Evolutionary conservation across 2,888 invertebrate species (phyloP).

Genomic region (Spilosoma lubricipeda): DNA sequence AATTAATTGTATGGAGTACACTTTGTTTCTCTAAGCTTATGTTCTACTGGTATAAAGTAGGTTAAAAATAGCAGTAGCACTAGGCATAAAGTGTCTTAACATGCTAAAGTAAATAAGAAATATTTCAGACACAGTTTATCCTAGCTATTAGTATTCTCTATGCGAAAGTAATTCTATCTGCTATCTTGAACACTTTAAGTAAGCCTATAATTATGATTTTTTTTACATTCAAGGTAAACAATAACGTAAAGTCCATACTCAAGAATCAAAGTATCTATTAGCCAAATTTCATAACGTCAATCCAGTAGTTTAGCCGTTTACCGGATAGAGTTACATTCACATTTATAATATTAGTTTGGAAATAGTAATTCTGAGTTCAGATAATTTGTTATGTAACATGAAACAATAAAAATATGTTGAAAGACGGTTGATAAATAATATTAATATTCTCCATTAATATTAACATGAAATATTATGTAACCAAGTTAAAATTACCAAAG

Average conservation of each 20-base stretch:
- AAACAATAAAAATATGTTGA: not conserved
- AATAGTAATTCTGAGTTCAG: too few species aligned
- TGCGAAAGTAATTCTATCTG: not conserved
- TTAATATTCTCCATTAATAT: constrained; percentile 24
- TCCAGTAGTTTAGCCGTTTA: too few species aligned
- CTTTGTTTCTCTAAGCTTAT: not conserved
- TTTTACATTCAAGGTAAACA: too few species aligned
- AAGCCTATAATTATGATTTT: too few species aligned
- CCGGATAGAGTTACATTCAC: too few species aligned
- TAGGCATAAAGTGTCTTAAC: not conserved
- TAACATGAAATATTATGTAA: constrained; percentile 25
- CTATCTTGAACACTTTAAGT: too few species aligned
- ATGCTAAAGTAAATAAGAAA: not conserved
- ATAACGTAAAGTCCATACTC: too few species aligned
- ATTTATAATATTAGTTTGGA: too few species aligned
- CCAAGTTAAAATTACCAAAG: constrained; percentile 26
- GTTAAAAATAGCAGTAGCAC: not conserved
- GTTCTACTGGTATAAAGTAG: not conserved
- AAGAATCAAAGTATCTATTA: too few species aligned
- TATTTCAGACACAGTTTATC: not conserved
- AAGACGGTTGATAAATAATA: constrained; percentile 14
- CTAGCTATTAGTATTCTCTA: not conserved
- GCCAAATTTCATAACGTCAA: too few species aligned
- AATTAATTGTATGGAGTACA: not conserved
- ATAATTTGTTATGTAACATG: not conserved